phyloP scores from a whole-genome alignment of 2,113 vertebrate genomes.

The Prinia subflava region DNA sequence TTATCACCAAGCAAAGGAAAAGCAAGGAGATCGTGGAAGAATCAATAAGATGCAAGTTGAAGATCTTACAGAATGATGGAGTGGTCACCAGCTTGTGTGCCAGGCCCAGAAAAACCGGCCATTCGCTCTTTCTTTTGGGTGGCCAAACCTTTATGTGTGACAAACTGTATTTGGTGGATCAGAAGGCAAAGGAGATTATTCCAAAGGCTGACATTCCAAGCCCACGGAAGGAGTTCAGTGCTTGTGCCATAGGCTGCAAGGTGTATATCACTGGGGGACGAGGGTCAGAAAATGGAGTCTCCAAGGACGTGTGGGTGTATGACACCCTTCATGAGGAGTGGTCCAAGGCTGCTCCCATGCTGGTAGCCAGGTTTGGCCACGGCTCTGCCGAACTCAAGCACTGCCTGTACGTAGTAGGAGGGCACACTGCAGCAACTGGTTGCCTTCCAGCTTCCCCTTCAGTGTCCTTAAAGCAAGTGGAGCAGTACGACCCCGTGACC shows the following conservation, averaged over 20 bases:
- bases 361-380: slow-evolving; percentile 81
- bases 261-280: slow-evolving; percentile 82
- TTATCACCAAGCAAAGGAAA: slow-evolving; percentile 81
- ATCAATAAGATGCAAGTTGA: slow-evolving; percentile 81
- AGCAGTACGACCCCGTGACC: slow-evolving; percentile 79
- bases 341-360: slow-evolving; percentile 83
- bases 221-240: slow-evolving; percentile 82
- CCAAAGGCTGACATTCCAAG: slow-evolving; percentile 84
- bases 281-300: slow-evolving; percentile 81
- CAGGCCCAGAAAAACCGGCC: slow-evolving; percentile 80
- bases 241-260: slow-evolving; percentile 83
- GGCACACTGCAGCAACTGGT: slow-evolving; percentile 80
- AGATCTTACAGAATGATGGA: slow-evolving; percentile 81
- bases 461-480: slow-evolving; percentile 82
- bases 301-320: slow-evolving; percentile 84
- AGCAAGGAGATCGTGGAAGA: slow-evolving; percentile 84
- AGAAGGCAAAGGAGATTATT: slow-evolving; percentile 84
- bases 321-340: slow-evolving; percentile 83
- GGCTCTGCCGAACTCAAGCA: slow-evolving; percentile 83
- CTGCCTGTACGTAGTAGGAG: slow-evolving; percentile 81
- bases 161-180: slow-evolving; percentile 82
- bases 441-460: slow-evolving; percentile 83
- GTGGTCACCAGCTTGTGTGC: slow-evolving; percentile 83
- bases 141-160: slow-evolving; percentile 86
- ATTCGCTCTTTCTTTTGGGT: slow-evolving; percentile 80